phyloP scores from a whole-genome alignment of 2,888 invertebrate genomes.

The Yponomeuta malinellus region DNA sequence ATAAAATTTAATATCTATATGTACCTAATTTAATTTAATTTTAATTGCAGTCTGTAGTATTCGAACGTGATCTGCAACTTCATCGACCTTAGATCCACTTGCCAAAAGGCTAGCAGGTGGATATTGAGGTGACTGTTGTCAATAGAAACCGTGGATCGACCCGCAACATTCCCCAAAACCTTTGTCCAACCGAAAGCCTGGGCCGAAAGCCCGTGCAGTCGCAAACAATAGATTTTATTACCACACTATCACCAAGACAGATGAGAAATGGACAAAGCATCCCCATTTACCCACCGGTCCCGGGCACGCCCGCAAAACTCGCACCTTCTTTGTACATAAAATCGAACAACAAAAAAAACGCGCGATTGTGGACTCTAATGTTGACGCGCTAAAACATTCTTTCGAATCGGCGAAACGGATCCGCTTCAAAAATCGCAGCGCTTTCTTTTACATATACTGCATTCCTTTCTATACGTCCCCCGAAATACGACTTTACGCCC shows the following conservation, averaged over 20 bases:
- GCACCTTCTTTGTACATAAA: constrained; percentile 55
- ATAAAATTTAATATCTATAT: too few relatives aligned
- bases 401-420: constrained; percentile 26
- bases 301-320: constrained; percentile 53
- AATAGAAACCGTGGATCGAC: background rate
- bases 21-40: too few relatives aligned
- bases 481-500: constrained; percentile 26
- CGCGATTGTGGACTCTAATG: constrained; percentile 51
- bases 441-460: constrained; percentile 63
- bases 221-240: constrained; percentile 57
- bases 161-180: constrained; percentile 9
- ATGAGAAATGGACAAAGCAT: constrained; percentile 66
- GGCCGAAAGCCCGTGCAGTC: background rate
- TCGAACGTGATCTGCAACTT: too few relatives aligned
- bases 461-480: constrained; percentile 27
- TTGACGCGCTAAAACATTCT: constrained; percentile 26
- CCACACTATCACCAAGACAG: constrained; percentile 64
- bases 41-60: too few relatives aligned
- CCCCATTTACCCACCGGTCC: constrained; percentile 63
- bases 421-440: constrained; percentile 56
- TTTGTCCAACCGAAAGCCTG: constrained; percentile 4
- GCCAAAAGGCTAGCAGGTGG: too few relatives aligned
- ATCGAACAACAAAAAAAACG: constrained; percentile 33
- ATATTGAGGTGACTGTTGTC: background rate
- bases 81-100: too few relatives aligned